These are phyloP conservation scores for Cecidostiba fungosa DNA, from an alignment of 2,888 invertebrate genomes.

Conservation along the genomic window DNA sequence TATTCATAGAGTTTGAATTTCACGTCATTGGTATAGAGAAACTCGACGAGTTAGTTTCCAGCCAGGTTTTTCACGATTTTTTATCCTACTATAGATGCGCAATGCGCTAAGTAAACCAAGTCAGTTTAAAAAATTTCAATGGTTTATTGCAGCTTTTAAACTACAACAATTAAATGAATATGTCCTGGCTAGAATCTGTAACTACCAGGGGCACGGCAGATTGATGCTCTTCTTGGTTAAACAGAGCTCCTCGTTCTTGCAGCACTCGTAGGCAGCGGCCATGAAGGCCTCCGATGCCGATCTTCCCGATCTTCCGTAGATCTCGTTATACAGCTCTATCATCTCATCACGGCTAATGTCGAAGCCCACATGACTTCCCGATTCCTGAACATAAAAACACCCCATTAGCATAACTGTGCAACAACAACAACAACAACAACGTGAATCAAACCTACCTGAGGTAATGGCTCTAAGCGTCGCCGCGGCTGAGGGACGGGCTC, in stretches of 20 bases:
- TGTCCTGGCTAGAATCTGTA: not conserved
- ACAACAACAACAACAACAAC: not conserved
- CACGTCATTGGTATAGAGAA: no score
- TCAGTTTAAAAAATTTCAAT: not conserved
- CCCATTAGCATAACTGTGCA: not conserved
- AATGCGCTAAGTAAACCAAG: no score
- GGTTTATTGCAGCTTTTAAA: not conserved
- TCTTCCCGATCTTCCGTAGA: constrained; percentile 65
- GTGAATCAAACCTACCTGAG: constrained; percentile 8
- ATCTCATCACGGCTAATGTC: constrained; percentile 64
- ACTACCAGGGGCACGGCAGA: not conserved
- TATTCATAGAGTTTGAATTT: no score
- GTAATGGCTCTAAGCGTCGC: constrained; percentile 7
- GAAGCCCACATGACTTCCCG: constrained; percentile 61
- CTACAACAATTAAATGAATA: not conserved
- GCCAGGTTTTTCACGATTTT: not conserved
- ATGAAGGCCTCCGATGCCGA: constrained; percentile 45
- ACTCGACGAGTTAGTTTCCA: not conserved
- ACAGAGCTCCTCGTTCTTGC: constrained; percentile 65
- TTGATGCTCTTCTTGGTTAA: constrained; percentile 25
- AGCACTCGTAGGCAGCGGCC: constrained; percentile 65
- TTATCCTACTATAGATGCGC: not conserved
- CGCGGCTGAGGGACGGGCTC: not conserved
- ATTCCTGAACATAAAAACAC: constrained; percentile 46
- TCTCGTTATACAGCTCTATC: constrained; percentile 66